Base-by-base conservation (phyloP, 2,888 invertebrate genomes). In the Epicampocera succincta region DNA sequence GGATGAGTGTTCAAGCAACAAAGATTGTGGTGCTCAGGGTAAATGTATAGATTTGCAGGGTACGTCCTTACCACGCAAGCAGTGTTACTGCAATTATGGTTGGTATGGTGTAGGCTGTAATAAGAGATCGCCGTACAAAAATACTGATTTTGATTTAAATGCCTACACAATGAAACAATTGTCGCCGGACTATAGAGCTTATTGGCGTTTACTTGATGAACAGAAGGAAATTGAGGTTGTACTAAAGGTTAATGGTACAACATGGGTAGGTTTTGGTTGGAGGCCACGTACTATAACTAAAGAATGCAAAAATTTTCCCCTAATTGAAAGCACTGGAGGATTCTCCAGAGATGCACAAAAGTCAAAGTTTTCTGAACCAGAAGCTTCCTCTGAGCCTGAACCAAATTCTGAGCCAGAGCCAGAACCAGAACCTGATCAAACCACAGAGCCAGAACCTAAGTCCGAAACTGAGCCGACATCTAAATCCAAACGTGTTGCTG, bases 251-350 rank as follows among this genome's bases (percentile, higher is more conserved):
- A 97, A 97, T 85, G 94, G 97, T 1, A 95, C 95, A 0, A 96
- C 97, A 13, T 99, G 97, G 92, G 95, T 94, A 3, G 94, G 95
- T 8, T 85, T 99, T 6, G 99, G 99, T n/a, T 99, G 98, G 98
- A 93, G 98, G 72, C 97, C 98, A 0, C 93, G 92, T 48, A 93
- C 93, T 11, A 87, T 96, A 72, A 95, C 95, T 0, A 94, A 95
- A 19, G 92, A 93, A 68, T 97, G 97, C 88, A 95, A 95, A 87
- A 95, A 96, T 86, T 96, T 96, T 89, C 97, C 97, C 0, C 92
- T 94, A 0, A 92, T 95, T 38, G 91, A 91, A 11, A 93, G 92
- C 52, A 89, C 87, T 42, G 88, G 87, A 1, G 89, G 88, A 74
- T 80, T 87, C 50, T 87, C 85, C 0, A 89, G 88, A 9, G 85